Percentiles rank a stretch among this genome's conserved stretches.
These are phyloP conservation scores for Malurus splendens DNA, from an alignment of 2,797 vertebrate genomes.

Conservation along the genomic window DNA sequence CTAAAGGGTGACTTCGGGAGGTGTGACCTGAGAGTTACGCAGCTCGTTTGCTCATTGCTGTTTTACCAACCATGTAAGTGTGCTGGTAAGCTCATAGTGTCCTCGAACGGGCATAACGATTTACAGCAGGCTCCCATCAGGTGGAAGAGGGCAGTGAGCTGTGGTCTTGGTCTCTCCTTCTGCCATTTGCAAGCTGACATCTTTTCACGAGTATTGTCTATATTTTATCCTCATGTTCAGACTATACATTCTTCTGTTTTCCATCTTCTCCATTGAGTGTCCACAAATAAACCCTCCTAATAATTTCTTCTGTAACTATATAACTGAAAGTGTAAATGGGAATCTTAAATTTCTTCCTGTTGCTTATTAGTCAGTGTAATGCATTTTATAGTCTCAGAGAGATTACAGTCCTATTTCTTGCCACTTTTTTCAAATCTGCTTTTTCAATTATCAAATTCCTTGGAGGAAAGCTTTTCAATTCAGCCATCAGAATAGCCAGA, in stretches of 20 bases:
- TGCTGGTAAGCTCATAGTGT: not conserved
- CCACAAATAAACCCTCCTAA: not conserved
- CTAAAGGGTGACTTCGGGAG: not conserved
- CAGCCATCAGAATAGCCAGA: not conserved
- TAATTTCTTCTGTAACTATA: not conserved
- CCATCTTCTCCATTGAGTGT: not conserved
- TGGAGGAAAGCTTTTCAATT: constrained; percentile 38
- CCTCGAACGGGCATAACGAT: not conserved
- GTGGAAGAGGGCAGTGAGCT: not conserved
- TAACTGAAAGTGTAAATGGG: constrained; percentile 38
- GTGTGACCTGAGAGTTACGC: not conserved
- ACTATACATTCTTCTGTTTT: not conserved
- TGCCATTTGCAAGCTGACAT: not conserved
- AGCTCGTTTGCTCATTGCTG: not conserved
- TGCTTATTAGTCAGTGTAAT: constrained; percentile 30
- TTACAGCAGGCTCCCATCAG: not conserved
- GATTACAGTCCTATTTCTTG: constrained; percentile 52
- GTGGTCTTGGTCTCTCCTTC: not conserved
- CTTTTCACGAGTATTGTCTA: not conserved
- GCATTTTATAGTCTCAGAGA: constrained; percentile 43
- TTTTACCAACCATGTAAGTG: fast-evolving
- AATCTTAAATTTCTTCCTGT: constrained; percentile 36
- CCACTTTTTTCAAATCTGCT: constrained; percentile 41
- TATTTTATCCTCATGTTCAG: not conserved
- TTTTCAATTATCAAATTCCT: constrained; percentile 53